These are phyloP conservation scores for Vireo griseus DNA, from an alignment of 2,797 vertebrate species.

Conservation along the genomic window DNA sequence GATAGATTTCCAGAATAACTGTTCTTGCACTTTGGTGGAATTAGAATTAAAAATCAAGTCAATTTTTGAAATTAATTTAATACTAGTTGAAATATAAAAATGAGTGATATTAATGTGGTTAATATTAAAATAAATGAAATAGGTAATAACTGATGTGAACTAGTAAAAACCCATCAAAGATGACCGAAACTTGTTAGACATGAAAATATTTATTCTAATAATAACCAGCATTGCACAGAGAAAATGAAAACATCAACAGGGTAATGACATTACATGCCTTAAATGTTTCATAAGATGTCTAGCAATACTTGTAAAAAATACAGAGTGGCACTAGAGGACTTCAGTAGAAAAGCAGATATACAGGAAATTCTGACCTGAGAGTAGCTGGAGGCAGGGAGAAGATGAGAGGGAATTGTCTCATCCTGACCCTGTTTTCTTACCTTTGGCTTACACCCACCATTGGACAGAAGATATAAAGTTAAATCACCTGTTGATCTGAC, in stretches of 20 bases:
- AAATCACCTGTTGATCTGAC: not conserved
- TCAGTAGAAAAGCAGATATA: not conserved
- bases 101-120: not conserved
- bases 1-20: not conserved
- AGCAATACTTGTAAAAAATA: not conserved
- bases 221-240: not conserved
- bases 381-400: not conserved
- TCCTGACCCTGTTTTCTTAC: not conserved
- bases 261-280: not conserved
- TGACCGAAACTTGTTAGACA: not conserved
- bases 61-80: not conserved
- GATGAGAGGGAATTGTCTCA: not conserved
- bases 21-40: not conserved
- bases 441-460: not conserved
- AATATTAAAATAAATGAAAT: not conserved
- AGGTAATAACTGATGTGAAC: not conserved
- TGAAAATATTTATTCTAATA: not conserved
- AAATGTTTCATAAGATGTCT: not conserved
- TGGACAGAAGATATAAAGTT: not conserved
- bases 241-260: not conserved
- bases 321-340: not conserved
- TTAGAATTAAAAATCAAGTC: not conserved
- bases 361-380: not conserved
- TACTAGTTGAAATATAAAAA: not conserved
- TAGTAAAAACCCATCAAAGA: not conserved